phyloP scores from a whole-genome alignment of 2,797 vertebrate species.

The Cygnus olor region DNA sequence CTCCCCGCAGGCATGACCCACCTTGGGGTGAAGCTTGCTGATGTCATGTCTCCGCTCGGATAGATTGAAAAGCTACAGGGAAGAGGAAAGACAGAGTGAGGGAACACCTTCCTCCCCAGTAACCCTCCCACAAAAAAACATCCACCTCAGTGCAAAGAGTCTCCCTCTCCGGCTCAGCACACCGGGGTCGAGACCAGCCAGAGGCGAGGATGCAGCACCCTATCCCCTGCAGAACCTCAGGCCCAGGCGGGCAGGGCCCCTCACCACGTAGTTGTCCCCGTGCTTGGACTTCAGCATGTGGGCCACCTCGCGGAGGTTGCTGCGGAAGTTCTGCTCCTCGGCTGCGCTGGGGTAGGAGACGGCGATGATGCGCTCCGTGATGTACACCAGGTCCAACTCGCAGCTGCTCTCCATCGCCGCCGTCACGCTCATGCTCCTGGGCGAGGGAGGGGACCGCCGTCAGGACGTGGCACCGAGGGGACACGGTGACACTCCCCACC shows the following conservation, averaged over 20 bases:
- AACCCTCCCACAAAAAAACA: background rate
- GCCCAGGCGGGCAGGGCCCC: background rate
- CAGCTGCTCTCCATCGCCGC: slow-evolving; percentile 91
- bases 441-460: background rate
- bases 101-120: background rate
- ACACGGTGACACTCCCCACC: background rate
- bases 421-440: slow-evolving; percentile 87
- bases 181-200: fast-evolving
- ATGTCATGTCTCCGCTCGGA: slow-evolving; percentile 93
- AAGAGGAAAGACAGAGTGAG: slow-evolving; percentile 12
- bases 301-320: slow-evolving; percentile 93
- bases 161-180: background rate
- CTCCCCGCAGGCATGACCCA: slow-evolving; percentile 63
- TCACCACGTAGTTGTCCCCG: slow-evolving; percentile 93
- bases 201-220: background rate
- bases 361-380: slow-evolving; percentile 96
- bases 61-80: slow-evolving; percentile 93
- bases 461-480: fast-evolving
- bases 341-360: slow-evolving; percentile 90
- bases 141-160: background rate
- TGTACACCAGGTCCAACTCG: slow-evolving; percentile 95
- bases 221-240: background rate
- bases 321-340: slow-evolving; percentile 90
- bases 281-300: slow-evolving; percentile 98
- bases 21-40: slow-evolving; percentile 92